Evolutionary conservation across 2,113 vertebrate genomes (phyloP).

Genomic region (Taxidea taxus): DNA sequence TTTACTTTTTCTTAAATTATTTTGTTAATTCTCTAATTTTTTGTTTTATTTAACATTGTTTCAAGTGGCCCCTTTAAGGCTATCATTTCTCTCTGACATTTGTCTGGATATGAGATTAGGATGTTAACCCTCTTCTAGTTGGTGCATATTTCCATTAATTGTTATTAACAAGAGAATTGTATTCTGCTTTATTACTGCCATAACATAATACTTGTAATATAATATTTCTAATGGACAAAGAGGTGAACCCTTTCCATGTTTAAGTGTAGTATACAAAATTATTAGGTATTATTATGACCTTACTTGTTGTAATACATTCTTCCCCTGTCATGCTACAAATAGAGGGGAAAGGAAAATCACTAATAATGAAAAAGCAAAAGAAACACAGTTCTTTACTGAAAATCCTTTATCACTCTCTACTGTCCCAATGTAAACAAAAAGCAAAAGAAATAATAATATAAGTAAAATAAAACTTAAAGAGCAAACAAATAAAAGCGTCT

Average conservation of each 20-base stretch:
- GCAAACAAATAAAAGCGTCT: background rate
- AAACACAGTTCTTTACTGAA: background rate
- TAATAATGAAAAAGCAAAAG: background rate
- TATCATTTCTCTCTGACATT: constrained; percentile 23
- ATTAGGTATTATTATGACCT: background rate
- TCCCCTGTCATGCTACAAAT: background rate
- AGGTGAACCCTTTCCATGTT: background rate
- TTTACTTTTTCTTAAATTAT: background rate
- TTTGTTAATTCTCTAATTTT: background rate
- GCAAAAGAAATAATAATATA: background rate
- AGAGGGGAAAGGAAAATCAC: background rate
- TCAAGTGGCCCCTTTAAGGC: background rate
- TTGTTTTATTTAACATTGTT: background rate
- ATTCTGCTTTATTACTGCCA: background rate
- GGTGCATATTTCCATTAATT: constrained; percentile 5
- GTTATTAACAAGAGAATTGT: background rate
- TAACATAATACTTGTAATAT: background rate
- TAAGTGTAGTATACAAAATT: background rate
- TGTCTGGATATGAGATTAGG: background rate
- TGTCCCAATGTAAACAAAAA: background rate
- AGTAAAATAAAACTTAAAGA: background rate
- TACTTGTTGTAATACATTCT: background rate
- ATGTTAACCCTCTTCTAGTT: background rate
- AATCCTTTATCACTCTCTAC: background rate
- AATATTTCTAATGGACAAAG: background rate